phyloP scores from a whole-genome alignment of 2,113 vertebrate genomes.

The Cynoglossus semilaevis region DNA sequence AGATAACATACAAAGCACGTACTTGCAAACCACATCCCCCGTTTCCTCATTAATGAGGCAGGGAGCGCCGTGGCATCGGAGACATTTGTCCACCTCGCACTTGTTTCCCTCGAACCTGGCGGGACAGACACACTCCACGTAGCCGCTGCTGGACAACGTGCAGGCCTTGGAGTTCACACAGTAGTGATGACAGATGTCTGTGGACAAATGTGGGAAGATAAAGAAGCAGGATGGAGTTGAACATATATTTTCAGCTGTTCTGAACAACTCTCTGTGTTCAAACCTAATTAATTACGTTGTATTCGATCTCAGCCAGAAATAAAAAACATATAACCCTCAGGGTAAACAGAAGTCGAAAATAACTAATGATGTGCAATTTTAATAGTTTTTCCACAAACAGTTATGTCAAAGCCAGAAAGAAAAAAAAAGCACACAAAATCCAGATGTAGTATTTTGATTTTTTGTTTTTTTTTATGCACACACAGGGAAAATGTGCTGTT shows the following conservation, averaged over 20 bases:
- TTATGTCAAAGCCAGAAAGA: constrained; percentile 60
- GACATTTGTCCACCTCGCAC: constrained; percentile 93
- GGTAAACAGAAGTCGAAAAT: constrained; percentile 55
- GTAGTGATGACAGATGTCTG: constrained; percentile 96
- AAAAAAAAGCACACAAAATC: constrained; percentile 62
- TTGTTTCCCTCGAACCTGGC: constrained; percentile 87
- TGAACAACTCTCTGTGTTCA: constrained; percentile 64
- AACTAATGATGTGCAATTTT: constrained; percentile 63
- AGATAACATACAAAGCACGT: constrained; percentile 62
- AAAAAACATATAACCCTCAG: constrained; percentile 63
- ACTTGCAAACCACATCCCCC: constrained; percentile 93
- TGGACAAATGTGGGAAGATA: constrained; percentile 17
- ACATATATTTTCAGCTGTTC: too few relatives aligned
- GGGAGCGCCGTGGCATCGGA: constrained; percentile 87
- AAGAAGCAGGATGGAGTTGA: constrained; percentile 51
- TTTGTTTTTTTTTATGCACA: constrained; percentile 47
- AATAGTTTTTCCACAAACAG: constrained; percentile 61
- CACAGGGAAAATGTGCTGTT: constrained; percentile 46
- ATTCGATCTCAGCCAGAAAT: constrained; percentile 69
- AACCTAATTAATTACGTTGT: constrained; percentile 75
- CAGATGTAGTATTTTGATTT: constrained; percentile 49
- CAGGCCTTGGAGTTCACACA: constrained; percentile 96
- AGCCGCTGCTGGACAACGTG: constrained; percentile 83
- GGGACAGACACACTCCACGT: constrained; percentile 91
- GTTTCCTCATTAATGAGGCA: constrained; percentile 87